Base-by-base conservation (phyloP, 2,797 vertebrate species). In the Vultur gryphus region DNA sequence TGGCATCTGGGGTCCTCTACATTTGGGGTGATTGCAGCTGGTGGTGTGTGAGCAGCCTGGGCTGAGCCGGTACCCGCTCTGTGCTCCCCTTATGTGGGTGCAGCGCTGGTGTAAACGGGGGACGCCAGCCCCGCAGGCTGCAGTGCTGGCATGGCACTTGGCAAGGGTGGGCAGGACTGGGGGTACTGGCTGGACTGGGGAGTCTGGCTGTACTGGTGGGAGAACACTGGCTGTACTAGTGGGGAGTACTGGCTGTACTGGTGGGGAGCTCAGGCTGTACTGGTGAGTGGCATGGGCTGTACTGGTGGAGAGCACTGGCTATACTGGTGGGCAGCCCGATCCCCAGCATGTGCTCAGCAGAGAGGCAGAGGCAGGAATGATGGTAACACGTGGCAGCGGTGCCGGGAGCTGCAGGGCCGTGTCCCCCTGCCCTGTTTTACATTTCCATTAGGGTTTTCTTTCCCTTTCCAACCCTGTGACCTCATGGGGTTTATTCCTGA, bases 101-200 rank as follows among this genome's bases (percentile, higher is more conserved):
- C 25, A 4, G 19, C 3, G 13, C 52, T 46, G 44, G 31, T 39
- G 39, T 54, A 46, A 54, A 37, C 3, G 26, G 21, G 64, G 26
- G 11, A 31, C 26, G 11, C 33, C 29, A 4, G 41, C 51, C n/a
- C 37, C 16, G 39, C 3, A 2, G 79, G 37, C 67, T 82, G 52
- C 5, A 0, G 33, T 9, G 69, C 43, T 75, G 87, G 16, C 43
- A 80, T 0, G 0, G 67, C 4, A 3, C 46, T 73, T 3, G 1
- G 66, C 43, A 43, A 25, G 61, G 26, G 6, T 19, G 5, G 58
- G 37, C 37, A 82, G 84, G 35, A 52, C 77, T 64, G 33, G 43
- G 29, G 18, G 11, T 16, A 28, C 48, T 65, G 84, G 39, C 24
- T 28, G 28, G 31, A 43, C 54, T 83, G 44, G 29, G 44, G 37